A percentile compares a stretch with the other conserved stretches of the same genome.
Conservation (phyloP, 1,140 invertebrate species). For the Drosophila quadrilineata region DNA sequence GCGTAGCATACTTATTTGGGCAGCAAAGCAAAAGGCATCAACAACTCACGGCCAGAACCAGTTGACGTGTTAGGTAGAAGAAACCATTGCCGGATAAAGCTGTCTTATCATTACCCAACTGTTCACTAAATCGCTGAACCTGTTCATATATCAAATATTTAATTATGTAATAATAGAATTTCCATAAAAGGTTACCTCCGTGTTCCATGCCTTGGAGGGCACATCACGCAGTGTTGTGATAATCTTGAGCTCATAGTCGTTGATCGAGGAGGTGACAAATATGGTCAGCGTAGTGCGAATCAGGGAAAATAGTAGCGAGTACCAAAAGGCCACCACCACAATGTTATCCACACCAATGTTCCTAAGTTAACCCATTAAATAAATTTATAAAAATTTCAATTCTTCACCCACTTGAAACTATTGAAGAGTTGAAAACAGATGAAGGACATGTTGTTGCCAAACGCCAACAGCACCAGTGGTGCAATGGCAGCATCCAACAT, state of each 20-base stretch:
- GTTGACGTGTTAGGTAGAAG: slow-evolving; percentile 85
- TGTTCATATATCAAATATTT: background rate
- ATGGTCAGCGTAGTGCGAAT: slow-evolving; percentile 84
- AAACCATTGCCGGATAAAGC: slow-evolving; percentile 85
- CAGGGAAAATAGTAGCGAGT: slow-evolving; percentile 85
- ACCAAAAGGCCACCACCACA: slow-evolving; percentile 84
- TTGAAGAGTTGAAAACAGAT: slow-evolving; percentile 79
- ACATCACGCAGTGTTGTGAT: slow-evolving; percentile 83
- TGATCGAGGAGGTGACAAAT: slow-evolving; percentile 84
- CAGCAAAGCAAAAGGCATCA: background rate
- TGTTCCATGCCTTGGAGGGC: slow-evolving; percentile 83
- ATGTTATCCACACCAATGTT: slow-evolving; percentile 70
- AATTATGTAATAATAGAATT: background rate
- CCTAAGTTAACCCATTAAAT: slow-evolving; percentile 29
- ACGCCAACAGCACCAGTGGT: slow-evolving; percentile 58
- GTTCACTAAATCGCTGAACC: slow-evolving; percentile 83
- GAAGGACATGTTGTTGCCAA: slow-evolving; percentile 78
- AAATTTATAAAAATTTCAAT: no score
- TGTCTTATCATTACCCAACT: slow-evolving; percentile 84
- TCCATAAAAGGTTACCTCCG: slow-evolving; percentile 83
- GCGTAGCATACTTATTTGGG: background rate
- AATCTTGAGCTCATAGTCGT: slow-evolving; percentile 84
- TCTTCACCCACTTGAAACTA: slow-evolving; percentile 63
- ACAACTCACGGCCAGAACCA: slow-evolving; percentile 82
- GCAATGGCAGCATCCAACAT: slow-evolving; percentile 83